Base-by-base conservation (phyloP, 1,140 invertebrate genomes). In the Metaphire vulgaris region DNA sequence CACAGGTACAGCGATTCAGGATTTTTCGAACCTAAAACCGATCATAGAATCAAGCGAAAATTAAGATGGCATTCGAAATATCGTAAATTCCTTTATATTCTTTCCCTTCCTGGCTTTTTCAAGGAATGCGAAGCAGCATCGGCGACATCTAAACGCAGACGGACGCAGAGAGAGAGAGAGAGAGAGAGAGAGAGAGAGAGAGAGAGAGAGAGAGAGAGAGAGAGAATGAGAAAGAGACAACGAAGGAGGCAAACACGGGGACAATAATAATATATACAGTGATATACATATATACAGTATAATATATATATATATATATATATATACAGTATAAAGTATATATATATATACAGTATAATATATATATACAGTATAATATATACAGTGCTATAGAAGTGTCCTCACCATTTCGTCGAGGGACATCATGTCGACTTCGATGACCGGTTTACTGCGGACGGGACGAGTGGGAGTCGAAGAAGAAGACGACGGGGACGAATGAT, bases 341-440 rank as follows among this genome's bases (percentile, higher is more conserved):
- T n/a, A n/a, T n/a, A n/a, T n/a, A n/a, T n/a, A n/a, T n/a, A n/a
- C n/a, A n/a, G n/a, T n/a, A n/a, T n/a, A n/a, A n/a, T n/a, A n/a
- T n/a, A n/a, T n/a, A n/a, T n/a, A n/a, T n/a, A n/a, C n/a, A n/a
- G n/a, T n/a, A n/a, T n/a, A n/a, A n/a, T n/a, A n/a, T n/a, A n/a
- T n/a, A n/a, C n/a, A n/a, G n/a, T n/a, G n/a, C n/a, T n/a, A n/a
- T n/a, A n/a, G n/a, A n/a, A n/a, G n/a, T n/a, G n/a, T n/a, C n/a
- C 41, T 56, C 6, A 97, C 96, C 91, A 96, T 94, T 89, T 98
- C 95, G 84, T 98, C 95, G 74, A 98, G 89, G 80, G 93, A 95
- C 77, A 98, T 89, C 77, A 98, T 89, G 84, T 96, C 94, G 82
- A 96, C 96, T 65, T 93, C 95, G 79, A 95, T 91, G 81, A 95